Percentiles rank a stretch among this genome's conserved stretches.
phyloP scores from a whole-genome alignment of 2,888 invertebrate species.

The Drosophila nigricruria region DNA sequence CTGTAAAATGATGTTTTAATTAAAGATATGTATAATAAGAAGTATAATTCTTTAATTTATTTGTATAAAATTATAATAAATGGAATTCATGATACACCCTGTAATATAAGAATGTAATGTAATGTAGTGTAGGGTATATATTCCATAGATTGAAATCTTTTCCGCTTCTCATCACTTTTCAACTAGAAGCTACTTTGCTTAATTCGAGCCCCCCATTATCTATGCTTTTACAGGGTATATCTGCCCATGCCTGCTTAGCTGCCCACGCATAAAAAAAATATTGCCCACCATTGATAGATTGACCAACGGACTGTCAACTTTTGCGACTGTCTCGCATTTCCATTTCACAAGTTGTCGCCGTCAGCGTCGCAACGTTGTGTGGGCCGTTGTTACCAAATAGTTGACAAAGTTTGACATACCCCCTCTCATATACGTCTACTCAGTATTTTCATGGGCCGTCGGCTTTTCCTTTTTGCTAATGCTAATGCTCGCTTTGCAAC shows the following conservation, averaged over 20 bases:
- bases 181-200: not conserved
- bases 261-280: conserved; percentile 36
- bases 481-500: conserved; percentile 61
- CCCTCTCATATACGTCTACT: conserved; percentile 14
- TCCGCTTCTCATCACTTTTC: not conserved
- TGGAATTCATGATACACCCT: too few species aligned
- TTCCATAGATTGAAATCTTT: not conserved
- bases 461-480: conserved; percentile 29
- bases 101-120: too few species aligned
- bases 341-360: conserved; percentile 64
- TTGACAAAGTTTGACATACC: conserved; percentile 29
- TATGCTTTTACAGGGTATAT: conserved; percentile 32
- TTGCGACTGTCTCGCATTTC: conserved; percentile 40
- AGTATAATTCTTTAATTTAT: too few species aligned
- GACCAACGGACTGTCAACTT: conserved; percentile 55
- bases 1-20: not conserved
- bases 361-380: conserved; percentile 19
- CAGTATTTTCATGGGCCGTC: conserved; percentile 41
- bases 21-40: too few species aligned
- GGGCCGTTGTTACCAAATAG: conserved; percentile 46
- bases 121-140: not conserved
- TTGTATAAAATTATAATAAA: not conserved
- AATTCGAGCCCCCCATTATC: not conserved
- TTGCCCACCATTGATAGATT: conserved; percentile 53
- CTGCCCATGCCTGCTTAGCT: not conserved